A percentile compares a stretch with the other conserved stretches of the same genome.
Conservation (phyloP, 2,888 invertebrate genomes). For the Spatulosminthurus flaviceps region DNA sequence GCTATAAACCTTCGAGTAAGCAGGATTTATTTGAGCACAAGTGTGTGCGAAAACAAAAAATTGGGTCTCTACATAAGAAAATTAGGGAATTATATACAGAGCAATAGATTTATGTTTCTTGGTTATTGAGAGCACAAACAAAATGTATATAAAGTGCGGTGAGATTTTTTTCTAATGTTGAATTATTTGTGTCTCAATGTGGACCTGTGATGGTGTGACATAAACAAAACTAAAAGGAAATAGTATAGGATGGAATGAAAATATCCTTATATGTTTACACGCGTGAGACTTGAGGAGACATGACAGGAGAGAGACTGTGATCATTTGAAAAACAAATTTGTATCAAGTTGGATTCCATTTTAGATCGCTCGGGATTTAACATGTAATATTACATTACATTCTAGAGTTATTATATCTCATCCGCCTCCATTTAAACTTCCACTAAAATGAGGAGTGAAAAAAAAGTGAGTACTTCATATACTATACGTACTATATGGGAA, state of each 20-base stretch:
- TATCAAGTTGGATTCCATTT: slow-evolving; percentile 2
- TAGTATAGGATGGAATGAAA: not conserved
- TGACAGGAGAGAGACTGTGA: not conserved
- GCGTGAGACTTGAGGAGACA: not conserved
- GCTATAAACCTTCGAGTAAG: no score
- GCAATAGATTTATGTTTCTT: no score
- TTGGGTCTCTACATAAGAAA: no score
- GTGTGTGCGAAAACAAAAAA: not conserved
- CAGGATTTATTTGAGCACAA: not conserved
- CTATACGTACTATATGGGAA: no score
- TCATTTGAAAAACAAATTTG: slow-evolving; percentile 14
- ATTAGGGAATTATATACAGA: no score
- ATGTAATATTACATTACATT: not conserved
- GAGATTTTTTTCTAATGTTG: not conserved
- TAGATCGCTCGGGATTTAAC: not conserved
- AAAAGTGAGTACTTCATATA: no score
- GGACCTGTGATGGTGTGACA: not conserved
- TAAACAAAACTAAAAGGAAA: not conserved
- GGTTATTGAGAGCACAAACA: no score
- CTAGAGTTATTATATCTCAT: no score
- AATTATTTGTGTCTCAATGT: not conserved
- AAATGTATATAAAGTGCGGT: no score
- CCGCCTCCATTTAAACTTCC: no score
- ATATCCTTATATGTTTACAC: slow-evolving; percentile 6
- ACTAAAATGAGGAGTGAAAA: no score